Percentiles rank a stretch among this genome's conserved stretches.
phyloP scores from a whole-genome alignment of 2,113 vertebrate species.

The Corythornis madagascariensis region DNA sequence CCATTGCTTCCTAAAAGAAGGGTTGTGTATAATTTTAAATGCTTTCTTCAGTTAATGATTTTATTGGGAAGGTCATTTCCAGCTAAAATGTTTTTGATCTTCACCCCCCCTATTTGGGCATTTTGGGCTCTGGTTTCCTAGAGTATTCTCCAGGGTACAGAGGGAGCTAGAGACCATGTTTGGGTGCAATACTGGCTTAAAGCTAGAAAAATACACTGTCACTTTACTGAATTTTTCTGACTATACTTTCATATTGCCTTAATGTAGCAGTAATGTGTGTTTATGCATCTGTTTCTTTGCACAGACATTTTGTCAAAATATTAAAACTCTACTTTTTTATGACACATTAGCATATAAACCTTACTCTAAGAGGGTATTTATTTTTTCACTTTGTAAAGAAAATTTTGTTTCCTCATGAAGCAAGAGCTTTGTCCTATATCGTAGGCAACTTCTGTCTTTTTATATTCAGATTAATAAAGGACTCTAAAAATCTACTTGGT shows the following conservation, averaged over 20 bases:
- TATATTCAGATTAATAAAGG: slow-evolving; percentile 88
- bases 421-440: slow-evolving; percentile 89
- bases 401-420: slow-evolving; percentile 95
- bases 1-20: slow-evolving; percentile 30
- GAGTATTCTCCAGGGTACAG: slow-evolving; percentile 73
- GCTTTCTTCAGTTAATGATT: slow-evolving; percentile 39
- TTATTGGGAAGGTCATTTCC: slow-evolving; percentile 50
- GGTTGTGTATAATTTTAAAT: slow-evolving; percentile 17
- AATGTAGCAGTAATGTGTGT: slow-evolving; percentile 95
- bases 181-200: slow-evolving; percentile 92
- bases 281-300: slow-evolving; percentile 92
- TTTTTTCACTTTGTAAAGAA: slow-evolving; percentile 90
- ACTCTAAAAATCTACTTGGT: slow-evolving; percentile 45
- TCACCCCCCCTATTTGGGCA: slow-evolving; percentile 58
- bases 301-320: slow-evolving; percentile 88
- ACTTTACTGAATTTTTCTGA: slow-evolving; percentile 93
- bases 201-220: slow-evolving; percentile 89
- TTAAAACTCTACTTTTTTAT: slow-evolving; percentile 88
- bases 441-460: slow-evolving; percentile 84
- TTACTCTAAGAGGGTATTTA: slow-evolving; percentile 87
- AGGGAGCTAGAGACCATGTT: slow-evolving; percentile 80
- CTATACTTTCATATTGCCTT: slow-evolving; percentile 90
- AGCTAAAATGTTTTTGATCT: slow-evolving; percentile 62
- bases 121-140: slow-evolving; percentile 76
- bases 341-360: slow-evolving; percentile 85